Percentiles rank a stretch among this genome's conserved stretches.
These are phyloP conservation scores for Calycopis cecrops DNA, from an alignment of 1,140 invertebrate species.

Conservation along the genomic window DNA sequence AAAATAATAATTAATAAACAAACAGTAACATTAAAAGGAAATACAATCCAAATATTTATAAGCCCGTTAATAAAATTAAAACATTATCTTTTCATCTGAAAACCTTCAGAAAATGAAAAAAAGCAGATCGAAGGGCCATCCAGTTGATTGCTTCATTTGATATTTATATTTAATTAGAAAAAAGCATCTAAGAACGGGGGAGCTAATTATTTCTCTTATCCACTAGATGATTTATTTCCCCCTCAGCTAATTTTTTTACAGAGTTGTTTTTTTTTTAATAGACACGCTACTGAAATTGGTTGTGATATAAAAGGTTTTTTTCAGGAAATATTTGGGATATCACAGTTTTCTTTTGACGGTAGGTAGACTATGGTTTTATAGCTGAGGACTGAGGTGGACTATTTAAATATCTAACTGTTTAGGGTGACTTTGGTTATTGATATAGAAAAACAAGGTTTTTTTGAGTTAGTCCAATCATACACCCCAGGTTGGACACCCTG, in stretches of 20 bases:
- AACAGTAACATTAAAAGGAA: neutral
- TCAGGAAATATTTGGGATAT: too few species aligned
- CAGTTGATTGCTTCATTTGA: conserved; percentile 46
- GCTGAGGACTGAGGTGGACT: too few species aligned
- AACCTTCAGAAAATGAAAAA: conserved; percentile 12
- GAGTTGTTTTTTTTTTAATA: conserved; percentile 15
- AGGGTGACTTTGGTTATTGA: too few species aligned
- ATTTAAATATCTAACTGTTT: too few species aligned
- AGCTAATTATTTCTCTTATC: conserved; percentile 49
- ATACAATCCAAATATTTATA: neutral
- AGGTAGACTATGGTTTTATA: too few species aligned
- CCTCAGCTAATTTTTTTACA: conserved; percentile 22
- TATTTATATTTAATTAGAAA: conserved; percentile 65
- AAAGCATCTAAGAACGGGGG: conserved; percentile 21
- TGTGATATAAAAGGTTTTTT: too few species aligned
- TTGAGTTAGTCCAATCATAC: too few species aligned
- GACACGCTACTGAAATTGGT: conserved; percentile 12
- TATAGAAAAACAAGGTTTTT: too few species aligned
- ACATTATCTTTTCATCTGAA: conserved; percentile 9
- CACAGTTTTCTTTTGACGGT: too few species aligned
- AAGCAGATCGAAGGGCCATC: conserved; percentile 32
- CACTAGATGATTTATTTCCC: conserved; percentile 40
- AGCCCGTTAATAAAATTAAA: conserved; percentile 4
- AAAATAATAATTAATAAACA: neutral
- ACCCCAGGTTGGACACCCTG: too few species aligned